These are phyloP conservation scores for Brachyistius frenatus DNA, from an alignment of 2,113 vertebrate species.

Conservation along the genomic window DNA sequence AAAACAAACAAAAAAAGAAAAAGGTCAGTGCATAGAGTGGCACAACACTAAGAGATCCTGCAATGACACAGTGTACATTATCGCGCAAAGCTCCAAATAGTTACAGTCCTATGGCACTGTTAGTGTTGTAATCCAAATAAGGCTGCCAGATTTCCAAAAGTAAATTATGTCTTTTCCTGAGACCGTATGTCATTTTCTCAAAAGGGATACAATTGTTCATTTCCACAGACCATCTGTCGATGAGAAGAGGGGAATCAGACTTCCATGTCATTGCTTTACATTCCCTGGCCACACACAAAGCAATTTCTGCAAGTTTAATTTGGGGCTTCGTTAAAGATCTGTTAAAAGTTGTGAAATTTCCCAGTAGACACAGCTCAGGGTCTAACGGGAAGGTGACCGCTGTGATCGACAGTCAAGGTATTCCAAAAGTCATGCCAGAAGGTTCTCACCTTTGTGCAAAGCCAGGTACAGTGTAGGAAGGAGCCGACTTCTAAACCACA, in stretches of 20 bases:
- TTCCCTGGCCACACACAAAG: background rate
- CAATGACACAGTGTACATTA: too few species aligned
- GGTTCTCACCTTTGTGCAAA: too few species aligned
- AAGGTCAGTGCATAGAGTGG: too few species aligned
- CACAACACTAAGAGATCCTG: too few species aligned
- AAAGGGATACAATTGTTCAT: background rate
- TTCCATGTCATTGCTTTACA: background rate
- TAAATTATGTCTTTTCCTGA: background rate
- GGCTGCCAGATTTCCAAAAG: background rate
- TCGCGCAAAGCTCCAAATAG: too few species aligned
- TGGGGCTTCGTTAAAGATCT: too few species aligned
- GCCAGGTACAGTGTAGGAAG: background rate
- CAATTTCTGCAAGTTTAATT: background rate
- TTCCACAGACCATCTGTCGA: background rate
- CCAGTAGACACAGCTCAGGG: constrained; percentile 1
- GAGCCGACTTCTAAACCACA: background rate
- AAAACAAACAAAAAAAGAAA: too few species aligned
- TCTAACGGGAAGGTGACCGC: background rate
- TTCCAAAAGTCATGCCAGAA: background rate
- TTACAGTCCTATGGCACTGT: too few species aligned
- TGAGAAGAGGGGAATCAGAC: background rate
- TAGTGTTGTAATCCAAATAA: background rate
- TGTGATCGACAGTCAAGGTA: background rate
- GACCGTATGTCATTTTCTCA: background rate
- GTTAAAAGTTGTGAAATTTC: background rate